Conservation (phyloP, 2,888 invertebrate genomes). For the Lithophane leautieri region DNA sequence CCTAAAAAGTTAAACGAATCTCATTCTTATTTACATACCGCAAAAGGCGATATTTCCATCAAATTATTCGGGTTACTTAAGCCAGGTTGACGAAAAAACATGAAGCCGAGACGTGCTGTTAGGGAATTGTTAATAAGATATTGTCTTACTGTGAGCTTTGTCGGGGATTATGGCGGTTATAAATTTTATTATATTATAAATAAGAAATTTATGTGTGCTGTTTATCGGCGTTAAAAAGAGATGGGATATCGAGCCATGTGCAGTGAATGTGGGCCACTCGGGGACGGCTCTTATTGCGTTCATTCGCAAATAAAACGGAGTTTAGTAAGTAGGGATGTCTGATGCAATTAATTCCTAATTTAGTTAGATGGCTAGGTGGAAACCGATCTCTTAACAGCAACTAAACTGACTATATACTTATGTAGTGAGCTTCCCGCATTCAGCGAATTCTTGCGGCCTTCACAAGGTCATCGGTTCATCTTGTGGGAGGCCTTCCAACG, state of each 20-base stretch:
- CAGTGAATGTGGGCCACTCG: slow-evolving; percentile 62
- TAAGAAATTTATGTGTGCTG: slow-evolving; percentile 82
- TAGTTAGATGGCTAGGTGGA: not conserved
- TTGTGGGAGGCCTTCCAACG: no score
- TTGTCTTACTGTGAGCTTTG: slow-evolving; percentile 77
- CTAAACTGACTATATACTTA: no score
- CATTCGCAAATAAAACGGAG: slow-evolving; percentile 21
- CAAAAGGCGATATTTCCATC: slow-evolving; percentile 67
- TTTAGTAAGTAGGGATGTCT: slow-evolving; percentile 20
- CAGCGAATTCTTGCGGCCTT: no score
- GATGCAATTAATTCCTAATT: slow-evolving; percentile 5
- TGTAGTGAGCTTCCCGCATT: no score
- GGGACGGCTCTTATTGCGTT: not conserved
- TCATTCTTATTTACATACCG: slow-evolving; percentile 64
- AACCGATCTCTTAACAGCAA: not conserved
- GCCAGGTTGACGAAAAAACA: slow-evolving; percentile 79
- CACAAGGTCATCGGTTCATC: no score
- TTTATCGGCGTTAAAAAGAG: slow-evolving; percentile 75
- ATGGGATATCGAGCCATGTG: slow-evolving; percentile 68
- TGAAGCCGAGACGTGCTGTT: slow-evolving; percentile 81
- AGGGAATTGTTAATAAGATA: slow-evolving; percentile 87
- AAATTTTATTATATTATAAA: slow-evolving; percentile 89
- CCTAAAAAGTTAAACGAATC: slow-evolving; percentile 71
- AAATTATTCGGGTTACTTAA: slow-evolving; percentile 64
- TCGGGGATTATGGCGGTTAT: slow-evolving; percentile 82